These are phyloP conservation scores for Tetragonula clypearis DNA, from an alignment of 1,140 invertebrate genomes.

Conservation along the genomic window DNA sequence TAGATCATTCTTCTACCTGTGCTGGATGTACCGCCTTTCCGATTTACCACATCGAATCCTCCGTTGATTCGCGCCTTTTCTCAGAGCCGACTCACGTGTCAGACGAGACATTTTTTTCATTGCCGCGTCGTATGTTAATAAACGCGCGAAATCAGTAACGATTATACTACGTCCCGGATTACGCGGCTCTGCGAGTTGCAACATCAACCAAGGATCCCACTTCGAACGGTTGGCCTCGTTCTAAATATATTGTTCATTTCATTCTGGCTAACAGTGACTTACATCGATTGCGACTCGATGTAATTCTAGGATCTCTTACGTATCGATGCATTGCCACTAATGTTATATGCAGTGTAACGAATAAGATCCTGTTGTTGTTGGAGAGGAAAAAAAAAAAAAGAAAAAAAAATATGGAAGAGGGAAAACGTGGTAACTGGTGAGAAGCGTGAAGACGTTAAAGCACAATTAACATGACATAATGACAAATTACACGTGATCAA, in stretches of 20 bases:
- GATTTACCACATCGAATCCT: background rate
- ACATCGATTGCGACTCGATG: constrained; percentile 4
- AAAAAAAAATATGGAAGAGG: constrained; percentile 22
- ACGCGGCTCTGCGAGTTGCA: constrained; percentile 9
- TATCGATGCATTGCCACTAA: background rate
- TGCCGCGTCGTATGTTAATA: background rate
- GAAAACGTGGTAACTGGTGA: constrained; percentile 11
- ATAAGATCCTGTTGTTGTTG: constrained; percentile 3
- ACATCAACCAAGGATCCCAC: background rate
- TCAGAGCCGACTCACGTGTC: background rate
- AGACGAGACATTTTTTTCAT: background rate
- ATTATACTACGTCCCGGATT: background rate
- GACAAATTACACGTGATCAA: background rate
- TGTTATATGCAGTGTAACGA: background rate
- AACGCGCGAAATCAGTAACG: background rate
- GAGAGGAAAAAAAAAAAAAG: constrained; percentile 1
- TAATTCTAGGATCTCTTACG: background rate
- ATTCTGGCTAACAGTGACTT: background rate
- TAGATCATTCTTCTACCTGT: constrained; percentile 29
- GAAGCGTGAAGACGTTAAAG: constrained; percentile 46
- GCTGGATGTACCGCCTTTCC: constrained; percentile 25
- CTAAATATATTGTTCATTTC: background rate
- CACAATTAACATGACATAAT: constrained; percentile 14
- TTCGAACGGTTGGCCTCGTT: background rate
- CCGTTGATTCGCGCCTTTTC: constrained; percentile 1